Base-by-base conservation (phyloP, 2,888 invertebrate species). In the Achlya flavicornis region DNA sequence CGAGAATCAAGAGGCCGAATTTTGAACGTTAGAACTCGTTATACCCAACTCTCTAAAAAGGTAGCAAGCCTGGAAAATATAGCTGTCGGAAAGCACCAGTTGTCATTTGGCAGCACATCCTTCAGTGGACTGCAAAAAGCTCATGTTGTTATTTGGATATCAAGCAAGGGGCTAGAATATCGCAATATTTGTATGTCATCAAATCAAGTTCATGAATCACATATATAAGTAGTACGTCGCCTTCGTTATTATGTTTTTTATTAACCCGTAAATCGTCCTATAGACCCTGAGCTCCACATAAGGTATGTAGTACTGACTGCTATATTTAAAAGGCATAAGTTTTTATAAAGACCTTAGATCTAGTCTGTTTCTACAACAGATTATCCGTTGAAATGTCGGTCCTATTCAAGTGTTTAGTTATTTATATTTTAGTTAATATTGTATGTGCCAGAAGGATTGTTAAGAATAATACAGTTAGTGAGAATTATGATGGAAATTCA, bases 261-360 rank as follows among this genome's bases (percentile, higher is more conserved):
- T 48, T 16, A 16, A 53, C 53, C 41, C 12, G 19, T 41, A 60
- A 58, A n/a, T 38, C 38, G 58, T 58, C 58, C 19, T 12, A 19
- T 65, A 70, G 67, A 72, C 68, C 71, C 74, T 32, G 66, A 63
- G 65, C 67, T 71, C 88, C 88, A 80, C 86, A 84, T 91, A 91
- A 76, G 90, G 91, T 65, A 70, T 71, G 73, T 74, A 76, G 75
- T 68, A 71, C 71, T 64, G 66, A 76, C 83, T 69, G 73, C 84
- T 84, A 80, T 71, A 68, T 86, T 90, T 91, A 91, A 89, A 91
- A 89, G 81, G 81, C 80, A 82, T 78, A 77, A 77, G 76, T 74
- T 71, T 76, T 72, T 63, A 79, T 76, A 73, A 68, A 72, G 72
- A 72, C 79, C 78, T 87, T 87, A 89, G 86, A 87, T 79, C 70